Evolutionary conservation across 2,113 vertebrate species (phyloP), one percentile per base, ranked within the genome.

Genomic region (Dendropsophus ebraccatus): DNA sequence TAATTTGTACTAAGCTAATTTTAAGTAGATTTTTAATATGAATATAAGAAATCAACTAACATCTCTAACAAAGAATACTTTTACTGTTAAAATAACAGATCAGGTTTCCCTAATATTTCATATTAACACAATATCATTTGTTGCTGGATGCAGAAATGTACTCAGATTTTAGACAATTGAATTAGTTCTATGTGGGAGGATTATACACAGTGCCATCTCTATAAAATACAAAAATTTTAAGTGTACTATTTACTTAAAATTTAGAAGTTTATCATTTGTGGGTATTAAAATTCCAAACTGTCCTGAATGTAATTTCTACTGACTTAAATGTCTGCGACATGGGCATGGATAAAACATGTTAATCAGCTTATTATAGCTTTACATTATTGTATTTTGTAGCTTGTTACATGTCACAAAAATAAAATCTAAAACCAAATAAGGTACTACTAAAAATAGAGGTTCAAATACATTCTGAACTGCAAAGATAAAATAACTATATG

Each of bases 151-250:
- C 65, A 52, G 45, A 73, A 50, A 49, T 52, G 25, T 6, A 37
- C 2, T 32, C 13, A 37, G 83, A 58, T 72, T 50, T 85, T 45
- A 52, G 58, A 60, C 58, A 60, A 49, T 67, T 32, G 52, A 50
- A 92, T 91, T 89, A 90, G 90, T 76, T 87, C 85, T 89, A 90
- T 93, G 88, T 91, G 88, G 86, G 80, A 45, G 92, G 88, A 88
- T 90, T 90, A 91, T 90, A 89, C 91, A 89, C 74, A 91, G 89
- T 89, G 41, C 25, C 35, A 21, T 70, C 17, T 70, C 77, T 49
- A 50, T 45, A 62, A 13, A 58, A 60, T 28, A 87, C 75, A 47
- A 54, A 79, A 56, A 41, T 60, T 76, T 30, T 12, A 72, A 54
- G 35, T 73, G 5, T 1, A 62, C 77, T 23, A 56, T 52, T 82